These are phyloP conservation scores for Folsomia manolachei DNA, from an alignment of 2,888 invertebrate species.

Conservation along the genomic window DNA sequence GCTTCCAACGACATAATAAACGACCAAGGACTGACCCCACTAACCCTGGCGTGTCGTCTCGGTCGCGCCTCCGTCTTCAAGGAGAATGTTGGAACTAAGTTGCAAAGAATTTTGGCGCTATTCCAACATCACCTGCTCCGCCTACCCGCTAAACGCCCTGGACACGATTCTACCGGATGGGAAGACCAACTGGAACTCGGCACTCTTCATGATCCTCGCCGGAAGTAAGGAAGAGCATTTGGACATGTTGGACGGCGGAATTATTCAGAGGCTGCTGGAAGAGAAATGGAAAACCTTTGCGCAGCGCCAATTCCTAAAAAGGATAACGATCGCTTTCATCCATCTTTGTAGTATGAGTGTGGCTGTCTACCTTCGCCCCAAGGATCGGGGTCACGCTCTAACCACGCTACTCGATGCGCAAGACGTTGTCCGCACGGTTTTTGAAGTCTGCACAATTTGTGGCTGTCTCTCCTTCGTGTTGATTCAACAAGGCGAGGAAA, in stretches of 20 bases:
- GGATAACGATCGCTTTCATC: constrained; percentile 79
- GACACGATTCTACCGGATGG: constrained; percentile 94
- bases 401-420: constrained; percentile 53
- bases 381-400: constrained; percentile 61
- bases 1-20: constrained; percentile 91
- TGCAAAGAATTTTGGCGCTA: constrained; percentile 97
- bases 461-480: constrained; percentile 85
- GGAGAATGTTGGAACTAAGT: constrained; percentile 94
- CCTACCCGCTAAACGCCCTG: constrained; percentile 91
- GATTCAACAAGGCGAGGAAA: constrained; percentile 89
- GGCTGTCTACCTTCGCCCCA: constrained; percentile 87
- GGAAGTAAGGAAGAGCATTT: constrained; percentile 97
- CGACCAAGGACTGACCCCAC: constrained; percentile 83
- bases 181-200: constrained; percentile 96
- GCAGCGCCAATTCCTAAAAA: constrained; percentile 87
- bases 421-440: constrained; percentile 64
- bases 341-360: constrained; percentile 84
- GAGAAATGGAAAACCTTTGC: constrained; percentile 99
- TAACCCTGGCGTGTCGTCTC: constrained; percentile 93
- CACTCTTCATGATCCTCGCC: constrained; percentile 93
- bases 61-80: constrained; percentile 94
- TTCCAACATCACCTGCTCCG: constrained; percentile 97
- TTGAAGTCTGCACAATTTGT: constrained; percentile 79
- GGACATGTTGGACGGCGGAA: constrained; percentile 97
- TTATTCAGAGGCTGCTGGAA: constrained; percentile 91